phyloP scores from a whole-genome alignment of 2,113 vertebrate genomes.

The Solenodon paradoxus region DNA sequence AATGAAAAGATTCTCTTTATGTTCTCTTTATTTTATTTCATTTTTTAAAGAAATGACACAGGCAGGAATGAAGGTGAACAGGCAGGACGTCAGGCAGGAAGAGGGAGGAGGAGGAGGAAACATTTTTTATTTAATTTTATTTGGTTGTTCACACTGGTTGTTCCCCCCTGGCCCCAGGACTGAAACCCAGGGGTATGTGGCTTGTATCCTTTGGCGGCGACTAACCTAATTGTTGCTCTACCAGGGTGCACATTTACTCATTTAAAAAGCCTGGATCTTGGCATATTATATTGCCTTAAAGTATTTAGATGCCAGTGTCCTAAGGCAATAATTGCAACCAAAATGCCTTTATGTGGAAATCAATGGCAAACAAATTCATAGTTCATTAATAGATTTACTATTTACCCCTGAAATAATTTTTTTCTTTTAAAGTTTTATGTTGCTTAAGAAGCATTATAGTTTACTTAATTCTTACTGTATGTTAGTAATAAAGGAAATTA shows the following conservation, averaged over 20 bases:
- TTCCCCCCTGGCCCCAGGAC: no score
- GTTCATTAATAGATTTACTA: background rate
- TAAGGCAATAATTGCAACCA: background rate
- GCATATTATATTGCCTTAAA: background rate
- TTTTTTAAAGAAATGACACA: no score
- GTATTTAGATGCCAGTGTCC: background rate
- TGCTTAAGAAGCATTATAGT: background rate
- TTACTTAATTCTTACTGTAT: background rate
- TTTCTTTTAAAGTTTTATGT: background rate
- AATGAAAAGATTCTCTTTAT: background rate
- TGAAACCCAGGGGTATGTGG: no score
- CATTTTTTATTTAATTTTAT: no score
- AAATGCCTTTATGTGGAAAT: constrained; percentile 32
- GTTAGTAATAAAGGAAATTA: constrained; percentile 7
- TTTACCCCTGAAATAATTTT: background rate
- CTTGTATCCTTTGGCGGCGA: no score
- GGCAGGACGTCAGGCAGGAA: no score
- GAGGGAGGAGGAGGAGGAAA: no score
- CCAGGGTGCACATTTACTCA: no score
- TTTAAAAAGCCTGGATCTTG: background rate
- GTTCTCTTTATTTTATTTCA: background rate
- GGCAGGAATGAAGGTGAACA: no score
- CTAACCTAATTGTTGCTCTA: no score
- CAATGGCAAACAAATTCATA: background rate
- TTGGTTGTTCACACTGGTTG: no score